Evolutionary conservation across 2,113 vertebrate species (phyloP).

Genomic region (Jacana jacana): DNA sequence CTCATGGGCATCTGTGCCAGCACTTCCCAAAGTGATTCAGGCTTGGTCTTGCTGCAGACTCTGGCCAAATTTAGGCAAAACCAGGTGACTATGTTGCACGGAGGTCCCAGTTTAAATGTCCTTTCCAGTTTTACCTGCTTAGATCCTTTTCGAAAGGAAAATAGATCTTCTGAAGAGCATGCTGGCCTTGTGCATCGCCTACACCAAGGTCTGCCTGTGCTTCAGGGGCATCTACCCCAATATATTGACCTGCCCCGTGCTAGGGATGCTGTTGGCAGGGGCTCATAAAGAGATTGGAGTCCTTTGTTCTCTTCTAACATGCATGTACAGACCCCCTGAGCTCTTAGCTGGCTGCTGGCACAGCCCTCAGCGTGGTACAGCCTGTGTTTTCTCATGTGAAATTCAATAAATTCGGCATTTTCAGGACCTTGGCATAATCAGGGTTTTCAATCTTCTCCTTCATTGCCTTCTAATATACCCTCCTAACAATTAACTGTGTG

Average conservation of each 20-base stretch:
- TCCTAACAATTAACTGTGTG: conserved; percentile 55
- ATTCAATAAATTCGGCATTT: conserved; percentile 55
- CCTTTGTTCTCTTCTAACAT: neutral
- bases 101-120: neutral
- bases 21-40: neutral
- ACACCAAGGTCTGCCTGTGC: neutral
- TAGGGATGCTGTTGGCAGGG: neutral
- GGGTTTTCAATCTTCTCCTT: conserved; percentile 65
- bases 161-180: rapidly evolving
- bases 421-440: conserved; percentile 36
- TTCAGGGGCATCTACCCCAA: neutral
- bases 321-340: neutral
- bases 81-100: neutral
- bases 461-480: conserved; percentile 60
- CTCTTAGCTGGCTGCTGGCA: conserved; percentile 15
- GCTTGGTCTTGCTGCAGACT: neutral
- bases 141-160: neutral
- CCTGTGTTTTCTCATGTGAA: conserved; percentile 37
- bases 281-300: neutral
- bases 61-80: neutral
- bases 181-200: neutral
- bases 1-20: neutral
- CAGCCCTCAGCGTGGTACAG: neutral
- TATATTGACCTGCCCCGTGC: neutral
- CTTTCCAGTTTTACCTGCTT: neutral